A percentile compares a stretch with the other conserved stretches of the same genome.
Evolutionary conservation across 2,888 invertebrate species (phyloP).

Genomic region (Drosophila diplacantha): DNA sequence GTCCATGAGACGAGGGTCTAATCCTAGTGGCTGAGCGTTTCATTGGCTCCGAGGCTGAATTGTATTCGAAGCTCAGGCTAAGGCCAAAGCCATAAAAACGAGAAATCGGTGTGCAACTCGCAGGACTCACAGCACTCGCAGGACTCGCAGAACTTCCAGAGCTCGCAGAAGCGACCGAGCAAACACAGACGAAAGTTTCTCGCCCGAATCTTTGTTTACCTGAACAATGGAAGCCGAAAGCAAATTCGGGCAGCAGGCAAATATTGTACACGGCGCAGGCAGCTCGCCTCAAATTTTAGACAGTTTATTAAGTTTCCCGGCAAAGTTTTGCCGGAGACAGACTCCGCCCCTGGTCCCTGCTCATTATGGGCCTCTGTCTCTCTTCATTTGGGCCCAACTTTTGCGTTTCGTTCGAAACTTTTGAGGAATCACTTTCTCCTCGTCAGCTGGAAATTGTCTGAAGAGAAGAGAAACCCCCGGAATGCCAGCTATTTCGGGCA

Average conservation of each 20-base stretch:
- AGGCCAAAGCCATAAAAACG: constrained; percentile 13
- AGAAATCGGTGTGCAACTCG: background rate
- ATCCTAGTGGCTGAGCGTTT: constrained; percentile 28
- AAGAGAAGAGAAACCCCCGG: background rate
- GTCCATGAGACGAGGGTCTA: constrained; percentile 28
- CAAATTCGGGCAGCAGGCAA: constrained; percentile 18
- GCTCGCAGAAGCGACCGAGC: constrained; percentile 20
- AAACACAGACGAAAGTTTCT: constrained; percentile 22
- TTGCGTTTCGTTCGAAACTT: constrained; percentile 21
- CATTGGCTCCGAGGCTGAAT: constrained; percentile 27
- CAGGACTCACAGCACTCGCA: too few species aligned
- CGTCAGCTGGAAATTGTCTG: constrained; percentile 8
- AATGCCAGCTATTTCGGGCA: background rate
- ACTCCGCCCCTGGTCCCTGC: background rate
- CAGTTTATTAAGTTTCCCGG: constrained; percentile 33
- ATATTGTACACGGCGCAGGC: background rate
- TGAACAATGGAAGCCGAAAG: constrained; percentile 34
- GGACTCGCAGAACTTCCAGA: constrained; percentile 3
- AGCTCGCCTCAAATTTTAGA: constrained; percentile 27
- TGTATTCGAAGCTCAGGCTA: constrained; percentile 3
- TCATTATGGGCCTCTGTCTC: constrained; percentile 3
- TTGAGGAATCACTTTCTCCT: constrained; percentile 26
- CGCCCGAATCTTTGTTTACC: constrained; percentile 24
- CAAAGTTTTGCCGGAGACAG: too few species aligned
- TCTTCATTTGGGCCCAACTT: constrained; percentile 17